phyloP scores from a whole-genome alignment of 2,797 vertebrate species.

The Enteromius paludinosus region DNA sequence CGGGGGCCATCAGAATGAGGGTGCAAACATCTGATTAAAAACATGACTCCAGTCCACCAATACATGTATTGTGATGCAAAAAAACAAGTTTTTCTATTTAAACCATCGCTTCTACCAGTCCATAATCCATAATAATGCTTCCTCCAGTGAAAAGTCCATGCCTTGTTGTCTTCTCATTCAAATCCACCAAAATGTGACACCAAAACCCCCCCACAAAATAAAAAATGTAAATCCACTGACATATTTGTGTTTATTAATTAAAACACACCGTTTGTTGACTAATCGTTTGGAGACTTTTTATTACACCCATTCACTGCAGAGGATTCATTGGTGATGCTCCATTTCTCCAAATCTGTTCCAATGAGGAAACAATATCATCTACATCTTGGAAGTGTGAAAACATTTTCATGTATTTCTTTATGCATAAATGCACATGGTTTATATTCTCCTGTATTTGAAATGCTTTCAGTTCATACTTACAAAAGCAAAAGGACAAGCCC shows the following conservation, averaged over 20 bases:
- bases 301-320: background rate
- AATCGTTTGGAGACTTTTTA: background rate
- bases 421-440: background rate
- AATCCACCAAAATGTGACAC: background rate
- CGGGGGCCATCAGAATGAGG: background rate
- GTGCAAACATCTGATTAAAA: background rate
- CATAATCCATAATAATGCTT: background rate
- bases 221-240: no score
- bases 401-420: background rate
- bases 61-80: background rate
- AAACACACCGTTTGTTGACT: background rate
- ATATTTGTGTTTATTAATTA: background rate
- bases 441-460: background rate
- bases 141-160: background rate
- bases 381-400: background rate
- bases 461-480: background rate
- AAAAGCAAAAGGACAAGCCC: slow-evolving; percentile 5
- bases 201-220: background rate
- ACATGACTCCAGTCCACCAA: background rate
- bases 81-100: background rate
- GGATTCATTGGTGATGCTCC: background rate
- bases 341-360: background rate
- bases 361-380: background rate
- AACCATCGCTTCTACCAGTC: background rate
- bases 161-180: background rate